These are phyloP conservation scores for Stegostoma tigrinum DNA, from an alignment of 2,113 vertebrate species.

Conservation along the genomic window DNA sequence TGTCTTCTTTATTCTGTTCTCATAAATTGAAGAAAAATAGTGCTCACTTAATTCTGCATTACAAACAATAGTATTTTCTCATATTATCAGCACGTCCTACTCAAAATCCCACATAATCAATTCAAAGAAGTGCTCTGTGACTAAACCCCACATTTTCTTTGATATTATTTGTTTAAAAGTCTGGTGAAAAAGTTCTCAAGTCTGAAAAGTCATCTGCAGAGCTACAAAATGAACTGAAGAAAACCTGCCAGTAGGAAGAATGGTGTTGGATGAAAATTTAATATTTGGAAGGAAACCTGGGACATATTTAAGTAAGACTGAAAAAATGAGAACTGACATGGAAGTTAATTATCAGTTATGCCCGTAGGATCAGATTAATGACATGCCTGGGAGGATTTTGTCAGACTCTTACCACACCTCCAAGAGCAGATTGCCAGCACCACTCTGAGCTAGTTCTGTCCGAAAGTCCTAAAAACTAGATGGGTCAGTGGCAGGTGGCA, in stretches of 20 bases:
- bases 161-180: neutral
- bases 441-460: too few relatives aligned
- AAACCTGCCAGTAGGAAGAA: neutral
- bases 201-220: neutral
- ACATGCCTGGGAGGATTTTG: too few relatives aligned
- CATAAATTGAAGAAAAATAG: neutral
- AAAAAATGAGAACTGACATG: neutral
- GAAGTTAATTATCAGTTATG: neutral
- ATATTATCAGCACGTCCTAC: too few relatives aligned
- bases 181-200: neutral
- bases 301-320: neutral
- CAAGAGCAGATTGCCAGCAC: too few relatives aligned
- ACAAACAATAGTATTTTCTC: neutral
- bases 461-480: too few relatives aligned
- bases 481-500: too few relatives aligned
- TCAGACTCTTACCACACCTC: too few relatives aligned
- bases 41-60: neutral
- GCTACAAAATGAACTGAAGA: neutral
- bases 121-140: neutral
- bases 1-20: slow-evolving; percentile 64
- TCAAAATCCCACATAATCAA: neutral
- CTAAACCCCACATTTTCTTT: neutral
- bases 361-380: neutral
- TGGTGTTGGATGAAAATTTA: neutral
- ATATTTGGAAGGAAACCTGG: neutral